Evolutionary conservation across 2,797 vertebrate species (phyloP).

Genomic region (Odontamblyopus rebecca): DNA sequence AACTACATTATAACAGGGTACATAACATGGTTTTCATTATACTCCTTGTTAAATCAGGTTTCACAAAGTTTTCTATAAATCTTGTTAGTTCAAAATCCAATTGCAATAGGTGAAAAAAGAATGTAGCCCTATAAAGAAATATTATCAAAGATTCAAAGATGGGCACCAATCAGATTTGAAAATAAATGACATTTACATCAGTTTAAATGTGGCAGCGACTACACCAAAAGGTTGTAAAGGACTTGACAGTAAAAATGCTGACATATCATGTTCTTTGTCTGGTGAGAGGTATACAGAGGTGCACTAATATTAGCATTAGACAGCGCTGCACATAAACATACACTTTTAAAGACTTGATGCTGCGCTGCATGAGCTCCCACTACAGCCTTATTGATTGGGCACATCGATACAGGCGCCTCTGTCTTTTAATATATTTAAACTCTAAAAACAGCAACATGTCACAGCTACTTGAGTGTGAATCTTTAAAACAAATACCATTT

Average conservation of each 20-base stretch:
- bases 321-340: conserved; percentile 37
- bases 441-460: conserved; percentile 72
- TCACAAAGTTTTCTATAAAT: too few relatives aligned
- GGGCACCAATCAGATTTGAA: background rate
- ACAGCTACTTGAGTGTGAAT: conserved; percentile 60
- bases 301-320: background rate
- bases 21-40: too few relatives aligned
- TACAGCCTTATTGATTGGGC: conserved; percentile 67
- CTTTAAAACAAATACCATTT: conserved; percentile 56
- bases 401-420: conserved; percentile 65
- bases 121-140: background rate
- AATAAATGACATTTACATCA: background rate
- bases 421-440: conserved; percentile 66
- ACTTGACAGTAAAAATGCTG: background rate
- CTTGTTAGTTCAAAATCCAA: too few relatives aligned
- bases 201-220: background rate
- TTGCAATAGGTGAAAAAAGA: background rate
- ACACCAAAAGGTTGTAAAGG: too few relatives aligned
- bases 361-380: conserved; percentile 52
- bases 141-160: background rate
- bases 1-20: too few relatives aligned
- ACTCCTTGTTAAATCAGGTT: too few relatives aligned
- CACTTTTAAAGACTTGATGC: conserved; percentile 63
- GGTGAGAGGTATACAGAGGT: background rate
- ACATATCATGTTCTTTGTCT: background rate